phyloP scores from a whole-genome alignment of 2,113 vertebrate genomes.

The Centropus bengalensis region DNA sequence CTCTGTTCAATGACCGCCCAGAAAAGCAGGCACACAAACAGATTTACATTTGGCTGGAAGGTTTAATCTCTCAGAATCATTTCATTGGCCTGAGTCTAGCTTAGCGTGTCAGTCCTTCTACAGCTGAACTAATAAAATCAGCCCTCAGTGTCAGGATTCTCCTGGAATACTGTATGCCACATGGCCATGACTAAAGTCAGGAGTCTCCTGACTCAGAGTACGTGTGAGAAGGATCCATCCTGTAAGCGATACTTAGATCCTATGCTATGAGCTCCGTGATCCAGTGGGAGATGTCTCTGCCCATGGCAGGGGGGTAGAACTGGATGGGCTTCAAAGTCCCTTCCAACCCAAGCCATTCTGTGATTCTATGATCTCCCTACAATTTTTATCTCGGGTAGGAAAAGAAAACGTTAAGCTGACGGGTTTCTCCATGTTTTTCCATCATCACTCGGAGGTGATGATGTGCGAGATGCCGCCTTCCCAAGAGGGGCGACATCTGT shows the following conservation, averaged over 20 bases:
- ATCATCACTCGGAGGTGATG: neutral
- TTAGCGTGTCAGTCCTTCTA: neutral
- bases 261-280: no score
- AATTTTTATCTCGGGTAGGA: neutral
- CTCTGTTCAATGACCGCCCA: no score
- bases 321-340: no score
- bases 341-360: no score
- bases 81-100: neutral
- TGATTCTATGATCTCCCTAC: neutral
- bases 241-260: neutral
- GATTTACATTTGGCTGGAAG: no score
- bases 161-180: neutral
- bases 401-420: neutral
- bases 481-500: neutral
- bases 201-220: no score
- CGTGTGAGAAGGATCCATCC: neutral
- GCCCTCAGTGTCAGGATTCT: neutral
- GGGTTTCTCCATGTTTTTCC: neutral
- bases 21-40: no score
- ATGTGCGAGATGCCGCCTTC: neutral
- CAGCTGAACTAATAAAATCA: neutral
- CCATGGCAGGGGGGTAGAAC: no score
- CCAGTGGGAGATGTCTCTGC: no score
- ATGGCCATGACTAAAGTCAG: neutral
- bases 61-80: no score